phyloP scores from a whole-genome alignment of 1,140 invertebrate species.

The Panagrolaimus sp. region DNA sequence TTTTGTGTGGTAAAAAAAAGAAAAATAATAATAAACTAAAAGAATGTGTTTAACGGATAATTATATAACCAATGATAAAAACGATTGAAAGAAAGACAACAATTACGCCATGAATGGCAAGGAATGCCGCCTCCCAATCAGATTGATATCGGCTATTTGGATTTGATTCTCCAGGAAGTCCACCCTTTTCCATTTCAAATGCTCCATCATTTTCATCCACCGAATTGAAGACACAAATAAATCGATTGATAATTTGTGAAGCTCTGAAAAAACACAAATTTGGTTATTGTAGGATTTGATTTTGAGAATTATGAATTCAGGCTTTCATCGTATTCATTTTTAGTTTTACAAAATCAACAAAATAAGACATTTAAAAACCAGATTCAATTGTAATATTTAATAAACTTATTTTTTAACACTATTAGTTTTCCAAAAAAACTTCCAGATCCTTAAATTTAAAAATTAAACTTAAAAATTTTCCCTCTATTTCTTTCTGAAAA shows the following conservation, averaged over 20 bases:
- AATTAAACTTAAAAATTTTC: neutral
- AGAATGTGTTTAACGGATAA: conserved; percentile 36
- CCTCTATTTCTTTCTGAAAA: too few species aligned
- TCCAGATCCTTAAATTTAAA: too few species aligned
- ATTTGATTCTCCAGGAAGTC: conserved; percentile 8
- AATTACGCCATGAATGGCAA: conserved; percentile 35
- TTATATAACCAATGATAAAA: conserved; percentile 39
- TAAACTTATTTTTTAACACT: too few species aligned
- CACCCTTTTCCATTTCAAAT: conserved; percentile 48
- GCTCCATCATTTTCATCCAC: conserved; percentile 33
- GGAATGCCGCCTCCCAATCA: conserved; percentile 40
- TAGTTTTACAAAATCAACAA: too few species aligned
- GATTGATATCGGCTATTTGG: conserved; percentile 30
- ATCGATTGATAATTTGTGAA: conserved; percentile 41
- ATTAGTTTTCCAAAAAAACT: too few species aligned
- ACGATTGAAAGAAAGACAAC: conserved; percentile 27
- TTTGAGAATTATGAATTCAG: neutral
- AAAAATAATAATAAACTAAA: too few species aligned
- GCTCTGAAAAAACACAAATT: conserved; percentile 25
- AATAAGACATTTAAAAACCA: conserved; percentile 29
- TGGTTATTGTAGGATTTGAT: neutral
- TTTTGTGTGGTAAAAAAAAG: too few species aligned
- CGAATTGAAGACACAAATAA: conserved; percentile 49
- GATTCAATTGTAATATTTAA: neutral
- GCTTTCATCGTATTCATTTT: too few species aligned